These are phyloP conservation scores for Drosophila planitibia DNA, from an alignment of 2,888 invertebrate species.

Conservation along the genomic window DNA sequence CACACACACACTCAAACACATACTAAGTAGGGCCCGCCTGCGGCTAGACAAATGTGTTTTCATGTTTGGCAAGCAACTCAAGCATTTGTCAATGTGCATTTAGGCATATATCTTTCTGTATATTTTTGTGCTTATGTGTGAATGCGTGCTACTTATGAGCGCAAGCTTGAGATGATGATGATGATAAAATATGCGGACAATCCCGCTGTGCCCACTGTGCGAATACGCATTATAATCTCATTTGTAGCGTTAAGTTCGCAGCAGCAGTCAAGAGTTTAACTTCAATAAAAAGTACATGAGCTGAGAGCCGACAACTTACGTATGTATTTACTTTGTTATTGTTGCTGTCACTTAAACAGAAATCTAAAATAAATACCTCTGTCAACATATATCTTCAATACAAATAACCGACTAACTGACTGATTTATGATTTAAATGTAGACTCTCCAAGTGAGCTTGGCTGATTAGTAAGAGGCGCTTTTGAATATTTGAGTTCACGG, in stretches of 20 bases:
- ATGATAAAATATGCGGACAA: conserved; percentile 27
- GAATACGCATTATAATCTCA: conserved; percentile 55
- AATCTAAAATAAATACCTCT: conserved; percentile 4
- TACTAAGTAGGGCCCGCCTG: conserved; percentile 32
- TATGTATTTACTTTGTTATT: neutral
- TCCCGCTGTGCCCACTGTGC: conserved; percentile 56
- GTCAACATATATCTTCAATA: neutral
- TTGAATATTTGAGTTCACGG: neutral
- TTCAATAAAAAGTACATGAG: conserved; percentile 29
- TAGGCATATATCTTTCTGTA: conserved; percentile 14
- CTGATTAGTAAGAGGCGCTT: neutral
- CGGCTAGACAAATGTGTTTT: conserved; percentile 63
- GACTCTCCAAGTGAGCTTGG: neutral
- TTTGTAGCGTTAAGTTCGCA: conserved; percentile 39
- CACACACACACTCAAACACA: conserved; percentile 8
- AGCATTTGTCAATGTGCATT: conserved; percentile 66
- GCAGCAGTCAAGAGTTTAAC: conserved; percentile 32
- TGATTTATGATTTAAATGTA: neutral
- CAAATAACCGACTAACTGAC: neutral
- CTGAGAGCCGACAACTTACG: neutral
- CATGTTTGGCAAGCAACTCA: conserved; percentile 57
- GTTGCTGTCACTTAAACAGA: conserved; percentile 8
- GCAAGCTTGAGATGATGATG: conserved; percentile 1
- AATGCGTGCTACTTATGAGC: conserved; percentile 15
- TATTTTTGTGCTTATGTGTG: neutral